Evolutionary conservation across 2,797 vertebrate species (phyloP), one percentile per base, ranked within the genome.

Genomic region (Threskiornis aethiopicus): DNA sequence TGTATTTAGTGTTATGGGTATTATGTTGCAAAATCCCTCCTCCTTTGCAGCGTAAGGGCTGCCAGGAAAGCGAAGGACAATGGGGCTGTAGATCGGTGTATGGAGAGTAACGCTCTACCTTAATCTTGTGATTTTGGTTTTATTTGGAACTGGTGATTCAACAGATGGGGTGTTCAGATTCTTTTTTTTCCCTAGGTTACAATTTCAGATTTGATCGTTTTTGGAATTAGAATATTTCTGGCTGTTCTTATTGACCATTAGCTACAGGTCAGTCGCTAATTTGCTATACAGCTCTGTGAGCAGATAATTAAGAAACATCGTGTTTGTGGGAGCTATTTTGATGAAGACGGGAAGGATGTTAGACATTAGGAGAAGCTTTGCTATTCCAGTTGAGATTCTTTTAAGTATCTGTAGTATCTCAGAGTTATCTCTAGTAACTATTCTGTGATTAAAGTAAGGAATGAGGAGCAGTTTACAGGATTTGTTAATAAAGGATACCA

Each of bases 21-120:
- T 97, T 92, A 13, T 28, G 29, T 96, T 96, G 87, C 94, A 91
- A 77, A 96, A 92, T 79, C 87, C 44, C 57, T 91, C 54, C 57
- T 87, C 69, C 58, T 89, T 58, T 58, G 54, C 69, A 21, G n/a
- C 2, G 28, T 33, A 61, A 39, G 39, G 61, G 28, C 86, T 90
- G 78, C 78, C 89, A 72, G 91, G 89, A 81, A 88, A 89, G 67
- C 24, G 10, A 35, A 65, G 46, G 79, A 81, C 72, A 76, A 19
- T 73, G 65, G 73, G 44, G 37, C 77, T 93, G 82, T 35, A 46
- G 67, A 37, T 87, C 5, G 35, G 26, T 51, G 44, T 61, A 61
- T 8, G 21, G 52, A 88, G 44, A 37, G 3, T 39, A 37, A 42
- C 4, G 4, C 58, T 62, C 44, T 76, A 28, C 93, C 73, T 90